phyloP scores from a whole-genome alignment of 2,113 vertebrate species.

The Castor canadensis region DNA sequence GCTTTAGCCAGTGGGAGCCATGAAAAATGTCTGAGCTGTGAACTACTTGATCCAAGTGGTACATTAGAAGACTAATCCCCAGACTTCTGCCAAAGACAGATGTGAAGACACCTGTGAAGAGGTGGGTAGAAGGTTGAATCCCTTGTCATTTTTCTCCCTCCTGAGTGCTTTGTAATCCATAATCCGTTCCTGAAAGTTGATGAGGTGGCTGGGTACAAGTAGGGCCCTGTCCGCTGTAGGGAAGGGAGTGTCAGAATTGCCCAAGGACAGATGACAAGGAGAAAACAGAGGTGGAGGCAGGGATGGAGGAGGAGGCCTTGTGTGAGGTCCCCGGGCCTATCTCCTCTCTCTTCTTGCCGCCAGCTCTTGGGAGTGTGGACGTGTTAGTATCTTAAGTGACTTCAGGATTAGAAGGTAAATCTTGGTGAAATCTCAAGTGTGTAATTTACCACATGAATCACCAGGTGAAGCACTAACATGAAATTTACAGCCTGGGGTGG shows the following conservation, averaged over 20 bases:
- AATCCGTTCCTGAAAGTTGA: neutral
- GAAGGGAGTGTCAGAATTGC: constrained; percentile 19
- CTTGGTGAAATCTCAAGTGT: constrained; percentile 67
- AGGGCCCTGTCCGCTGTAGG: neutral
- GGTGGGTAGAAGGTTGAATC: neutral
- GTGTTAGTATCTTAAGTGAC: constrained; percentile 47
- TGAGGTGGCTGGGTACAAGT: neutral
- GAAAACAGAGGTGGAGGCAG: neutral
- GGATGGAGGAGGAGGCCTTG: neutral
- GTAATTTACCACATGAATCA: constrained; percentile 78
- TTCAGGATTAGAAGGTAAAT: constrained; percentile 71
- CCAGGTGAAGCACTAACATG: constrained; percentile 57
- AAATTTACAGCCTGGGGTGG: constrained; percentile 72
- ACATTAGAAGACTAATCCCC: neutral
- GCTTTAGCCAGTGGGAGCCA: neutral
- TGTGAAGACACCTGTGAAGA: constrained; percentile 26
- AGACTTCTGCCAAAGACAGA: neutral
- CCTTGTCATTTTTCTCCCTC: neutral
- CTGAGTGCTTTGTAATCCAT: neutral
- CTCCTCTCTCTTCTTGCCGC: neutral
- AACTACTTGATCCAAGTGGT: neutral
- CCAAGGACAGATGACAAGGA: constrained; percentile 40
- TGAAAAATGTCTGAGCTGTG: neutral
- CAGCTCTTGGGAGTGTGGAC: neutral
- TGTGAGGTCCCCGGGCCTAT: constrained; percentile 54